A percentile compares a stretch with the other conserved stretches of the same genome.
These are phyloP conservation scores for Limosa lapponica DNA, from an alignment of 2,797 vertebrate genomes.

Conservation along the genomic window DNA sequence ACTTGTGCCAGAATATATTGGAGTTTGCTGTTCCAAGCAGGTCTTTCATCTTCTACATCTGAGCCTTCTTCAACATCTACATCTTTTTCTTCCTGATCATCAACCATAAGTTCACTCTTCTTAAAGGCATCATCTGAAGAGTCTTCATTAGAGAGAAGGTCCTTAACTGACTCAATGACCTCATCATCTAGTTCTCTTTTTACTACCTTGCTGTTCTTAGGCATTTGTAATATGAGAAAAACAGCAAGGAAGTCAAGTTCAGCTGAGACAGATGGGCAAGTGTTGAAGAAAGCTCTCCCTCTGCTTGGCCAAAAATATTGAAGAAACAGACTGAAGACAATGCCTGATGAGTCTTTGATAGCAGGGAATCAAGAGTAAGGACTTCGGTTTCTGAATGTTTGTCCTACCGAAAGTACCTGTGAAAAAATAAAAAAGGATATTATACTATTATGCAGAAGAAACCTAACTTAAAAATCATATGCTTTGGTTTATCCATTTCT, in stretches of 20 bases:
- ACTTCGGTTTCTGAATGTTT: not conserved
- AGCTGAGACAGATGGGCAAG: not conserved
- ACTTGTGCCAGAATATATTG: conserved; percentile 99
- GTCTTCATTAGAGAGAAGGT: conserved; percentile 97
- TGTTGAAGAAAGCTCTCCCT: not conserved
- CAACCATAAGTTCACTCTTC: conserved; percentile 90
- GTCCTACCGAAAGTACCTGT: conserved; percentile 61
- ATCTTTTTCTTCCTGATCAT: conserved; percentile 83
- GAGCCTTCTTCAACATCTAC: conserved; percentile 80
- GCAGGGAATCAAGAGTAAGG: conserved; percentile 28
- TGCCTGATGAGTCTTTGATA: conserved; percentile 39
- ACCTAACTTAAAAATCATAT: not conserved
- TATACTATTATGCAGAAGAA: not conserved
- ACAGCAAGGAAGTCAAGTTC: not conserved
- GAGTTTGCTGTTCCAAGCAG: conserved; percentile 96
- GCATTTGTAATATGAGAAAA: conserved; percentile 86
- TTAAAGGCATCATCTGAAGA: conserved; percentile 92
- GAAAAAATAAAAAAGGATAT: not conserved
- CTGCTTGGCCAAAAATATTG: not conserved
- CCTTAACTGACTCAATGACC: conserved; percentile 94
- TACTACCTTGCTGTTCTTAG: conserved; percentile 96
- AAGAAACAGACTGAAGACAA: not conserved
- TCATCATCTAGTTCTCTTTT: conserved; percentile 97
- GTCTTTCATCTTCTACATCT: conserved; percentile 88
- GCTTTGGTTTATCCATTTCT: not conserved